Base-by-base conservation (phyloP, 2,888 invertebrate genomes). In the Eristalis intricaria region DNA sequence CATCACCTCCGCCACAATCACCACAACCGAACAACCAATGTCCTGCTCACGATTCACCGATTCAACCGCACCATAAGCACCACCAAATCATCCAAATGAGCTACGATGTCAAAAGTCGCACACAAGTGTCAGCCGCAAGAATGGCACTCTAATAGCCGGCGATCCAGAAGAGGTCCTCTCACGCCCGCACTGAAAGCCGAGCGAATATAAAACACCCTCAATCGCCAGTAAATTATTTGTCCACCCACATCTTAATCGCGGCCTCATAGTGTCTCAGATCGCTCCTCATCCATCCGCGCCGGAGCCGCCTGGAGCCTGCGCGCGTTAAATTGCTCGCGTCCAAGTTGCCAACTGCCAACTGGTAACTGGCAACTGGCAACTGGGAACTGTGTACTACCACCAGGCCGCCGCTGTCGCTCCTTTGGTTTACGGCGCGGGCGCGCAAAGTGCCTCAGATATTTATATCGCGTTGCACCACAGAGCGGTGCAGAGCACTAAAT, bases 161-260 rank as follows among this genome's bases (percentile, higher is more conserved):
- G 63, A 63, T 29, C 61, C 11, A 4, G 15, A 60, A 60, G 69
- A 15, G 74, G 65, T 61, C 69, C 75, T 70, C 75, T 70, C 79
- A 66, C 50, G 23, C 26, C 43, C 69, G 22, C 32, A 4, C 29
- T 0, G 32, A 8, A 10, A 8, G 10, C 32, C 38, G 60, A 26
- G 11, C 22, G 50, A 22, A 56, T 79, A 82, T 78, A 87, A 79
- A 76, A 84, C 87, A 87, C 87, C 84, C 87, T 83, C 87, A 76
- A 79, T 79, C 80, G 76, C 78, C 76, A 87, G 87, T 87, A 87
- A 87, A 87, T 87, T 87, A 87, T 87, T 87, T 87, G 87, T 87
- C 87, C 87, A 87, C 87, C 87, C 87, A 87, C 87, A 64, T 87
- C 87, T 87, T 80, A 87, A 87, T 87, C 87, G 75, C 79, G 64